phyloP scores from a whole-genome alignment of 2,888 invertebrate genomes.

The Lordiphosa andalusiaca region DNA sequence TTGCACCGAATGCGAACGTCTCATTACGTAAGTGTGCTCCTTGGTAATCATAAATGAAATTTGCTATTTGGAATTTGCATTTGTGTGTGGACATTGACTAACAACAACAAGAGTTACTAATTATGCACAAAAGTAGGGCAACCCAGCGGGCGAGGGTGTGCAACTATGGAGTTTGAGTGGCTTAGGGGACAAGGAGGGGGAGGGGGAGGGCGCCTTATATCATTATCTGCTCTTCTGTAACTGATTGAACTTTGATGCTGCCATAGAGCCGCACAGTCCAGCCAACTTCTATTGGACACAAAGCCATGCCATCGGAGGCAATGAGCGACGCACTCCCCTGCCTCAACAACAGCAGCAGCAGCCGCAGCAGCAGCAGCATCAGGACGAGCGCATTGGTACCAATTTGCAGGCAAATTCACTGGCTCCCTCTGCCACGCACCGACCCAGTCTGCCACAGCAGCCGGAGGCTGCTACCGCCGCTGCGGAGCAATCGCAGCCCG shows the following conservation, averaged over 20 bases:
- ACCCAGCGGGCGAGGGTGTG: too few relatives aligned
- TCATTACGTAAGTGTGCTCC: slow-evolving; percentile 92
- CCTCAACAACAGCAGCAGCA: slow-evolving; percentile 76
- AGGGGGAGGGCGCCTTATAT: slow-evolving; percentile 4
- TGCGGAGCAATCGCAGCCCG: slow-evolving; percentile 44
- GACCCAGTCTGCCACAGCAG: slow-evolving; percentile 81
- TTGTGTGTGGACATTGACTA: slow-evolving; percentile 12
- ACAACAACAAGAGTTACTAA: slow-evolving; percentile 4
- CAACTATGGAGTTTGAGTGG: neutral
- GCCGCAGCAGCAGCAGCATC: slow-evolving; percentile 23
- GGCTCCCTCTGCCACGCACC: slow-evolving; percentile 82
- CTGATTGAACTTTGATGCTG: slow-evolving; percentile 44
- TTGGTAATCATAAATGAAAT: slow-evolving; percentile 63
- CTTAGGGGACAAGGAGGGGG: neutral
- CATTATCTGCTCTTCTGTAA: slow-evolving; percentile 26
- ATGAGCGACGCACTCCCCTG: slow-evolving; percentile 82
- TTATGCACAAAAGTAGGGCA: neutral
- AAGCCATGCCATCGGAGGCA: slow-evolving; percentile 87
- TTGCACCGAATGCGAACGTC: slow-evolving; percentile 97
- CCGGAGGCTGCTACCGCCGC: slow-evolving; percentile 20
- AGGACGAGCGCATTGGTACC: slow-evolving; percentile 80
- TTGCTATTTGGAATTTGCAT: slow-evolving; percentile 4
- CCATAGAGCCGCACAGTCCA: slow-evolving; percentile 76
- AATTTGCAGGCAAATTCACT: slow-evolving; percentile 82
- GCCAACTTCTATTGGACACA: slow-evolving; percentile 86